Evolutionary conservation across 2,888 invertebrate species (phyloP), one percentile per base, ranked within the genome.

Genomic region (Xestia sexstrigata): DNA sequence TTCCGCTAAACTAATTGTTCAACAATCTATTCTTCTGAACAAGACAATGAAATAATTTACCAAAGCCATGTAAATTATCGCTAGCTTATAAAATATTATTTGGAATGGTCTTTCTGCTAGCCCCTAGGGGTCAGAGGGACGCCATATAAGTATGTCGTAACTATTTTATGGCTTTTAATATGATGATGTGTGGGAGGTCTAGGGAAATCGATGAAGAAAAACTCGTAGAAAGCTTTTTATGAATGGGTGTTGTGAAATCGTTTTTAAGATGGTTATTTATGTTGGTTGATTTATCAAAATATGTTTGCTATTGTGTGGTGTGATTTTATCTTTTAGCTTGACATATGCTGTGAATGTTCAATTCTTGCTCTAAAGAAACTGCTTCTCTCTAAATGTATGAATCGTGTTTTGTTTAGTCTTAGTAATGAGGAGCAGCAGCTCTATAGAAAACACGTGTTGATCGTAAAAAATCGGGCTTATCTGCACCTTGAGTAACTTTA

Each of bases 161-260:
- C 68, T 13, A 17, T 71, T 79, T 79, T 85, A 82, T 81, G 26
- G 47, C 74, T 15, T 65, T 76, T 80, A 63, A 71, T 70, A 85
- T 78, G 79, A 76, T 70, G 65, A 45, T 23, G 73, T 52, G 87
- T 87, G 76, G 87, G 85, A 66, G 76, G 68, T 66, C 76, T 39
- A 70, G 74, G 83, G 83, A 85, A 85, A 85, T 77, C 81, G 20
- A 0, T 49, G 7, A 76, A 79, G 78, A 84, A 83, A 85, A 81
- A 62, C 35, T 52, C 23, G 62, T 85, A 85, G 87, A 87, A 87
- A 87, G 86, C 74, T 78, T 69, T 75, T 68, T 81, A 81, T 74
- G 70, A 74, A 84, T 85, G 49, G 39, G 17, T 69, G 49, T 76
- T 87, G 74, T 79, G 70, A 81, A 79, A 85, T 79, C n/a, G 2